Evolutionary conservation across 2,888 invertebrate species (phyloP), one percentile per base, ranked within the genome.

Genomic region (Rhagonycha fulva): DNA sequence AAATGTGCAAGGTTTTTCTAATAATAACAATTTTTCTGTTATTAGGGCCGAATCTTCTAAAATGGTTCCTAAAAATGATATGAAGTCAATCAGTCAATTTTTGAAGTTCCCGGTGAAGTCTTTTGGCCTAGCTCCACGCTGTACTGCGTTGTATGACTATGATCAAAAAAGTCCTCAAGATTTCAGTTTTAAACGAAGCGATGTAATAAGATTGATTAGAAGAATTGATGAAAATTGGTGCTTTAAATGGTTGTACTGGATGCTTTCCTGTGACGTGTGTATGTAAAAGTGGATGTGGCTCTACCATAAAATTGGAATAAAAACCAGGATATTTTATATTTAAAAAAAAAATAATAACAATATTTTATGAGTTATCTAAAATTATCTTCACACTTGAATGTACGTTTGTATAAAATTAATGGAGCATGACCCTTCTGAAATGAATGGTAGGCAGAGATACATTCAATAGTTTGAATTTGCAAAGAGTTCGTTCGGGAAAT

Each of bases 201-300:
- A 98, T 86, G 94, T 95, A 80, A 98, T 99, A 86, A 95, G 93
- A 80, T 91, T 99, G 84, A 92, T 96, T 84, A 96, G 94, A 89
- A 96, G 97, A 88, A 96, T 99, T 84, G 99, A 99, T 87, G 99
- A 99, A 79, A 99, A 99, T 89, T 99, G 99, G 99, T 84, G 94
- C 93, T 80, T 86, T 98, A 76, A 94, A 96, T 88, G 98, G 98
- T 77, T 94, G 95, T 88, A 94, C 95, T 71, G 99, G 99, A 81
- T 98, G 96, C 89, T 99, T 99, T 90, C 99, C 99, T 82, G 96
- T 98, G 86, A 95, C 96, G 87, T 99, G 99, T 88, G 99, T 99
- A 99, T 88, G 99, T 99, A 84, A 96, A 96, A 90, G 94, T 99
- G 84, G 93, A 96, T 83, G 95, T 96, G 84, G 96, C 97, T 84